phyloP scores from a whole-genome alignment of 2,113 vertebrate genomes.

The Tretioscincus oriximinensis region DNA sequence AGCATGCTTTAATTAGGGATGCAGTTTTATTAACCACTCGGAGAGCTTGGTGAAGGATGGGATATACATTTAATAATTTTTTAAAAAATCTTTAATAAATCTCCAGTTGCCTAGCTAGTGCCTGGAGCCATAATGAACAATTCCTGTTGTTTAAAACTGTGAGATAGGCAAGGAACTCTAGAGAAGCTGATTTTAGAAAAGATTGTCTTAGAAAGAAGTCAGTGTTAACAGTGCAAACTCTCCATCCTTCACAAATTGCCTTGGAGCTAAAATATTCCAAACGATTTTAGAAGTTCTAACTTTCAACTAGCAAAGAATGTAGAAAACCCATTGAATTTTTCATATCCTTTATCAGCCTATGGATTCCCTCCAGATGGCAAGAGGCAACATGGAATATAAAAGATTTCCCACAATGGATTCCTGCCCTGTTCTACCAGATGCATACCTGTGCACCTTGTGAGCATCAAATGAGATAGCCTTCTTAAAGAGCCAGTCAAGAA shows the following conservation, averaged over 20 bases:
- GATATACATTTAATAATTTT: too few species aligned
- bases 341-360: not conserved
- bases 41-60: too few species aligned
- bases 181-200: not conserved
- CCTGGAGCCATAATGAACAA: not conserved
- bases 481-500: not conserved
- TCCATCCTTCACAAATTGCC: not conserved
- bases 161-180: not conserved
- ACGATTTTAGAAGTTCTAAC: not conserved
- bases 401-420: too few species aligned
- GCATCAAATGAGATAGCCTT: too few species aligned
- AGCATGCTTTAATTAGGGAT: not conserved
- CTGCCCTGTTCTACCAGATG: not conserved
- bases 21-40: too few species aligned
- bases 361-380: too few species aligned
- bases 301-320: not conserved
- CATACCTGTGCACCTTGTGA: too few species aligned
- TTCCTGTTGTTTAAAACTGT: not conserved
- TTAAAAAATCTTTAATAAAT: not conserved
- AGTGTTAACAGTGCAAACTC: not conserved
- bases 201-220: not conserved
- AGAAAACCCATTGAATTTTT: not conserved
- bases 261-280: not conserved
- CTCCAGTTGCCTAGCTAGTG: too few species aligned
- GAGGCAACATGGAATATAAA: too few species aligned